These are phyloP conservation scores for Trachymyrmex cornetzi DNA, from an alignment of 1,140 invertebrate genomes.

Conservation along the genomic window DNA sequence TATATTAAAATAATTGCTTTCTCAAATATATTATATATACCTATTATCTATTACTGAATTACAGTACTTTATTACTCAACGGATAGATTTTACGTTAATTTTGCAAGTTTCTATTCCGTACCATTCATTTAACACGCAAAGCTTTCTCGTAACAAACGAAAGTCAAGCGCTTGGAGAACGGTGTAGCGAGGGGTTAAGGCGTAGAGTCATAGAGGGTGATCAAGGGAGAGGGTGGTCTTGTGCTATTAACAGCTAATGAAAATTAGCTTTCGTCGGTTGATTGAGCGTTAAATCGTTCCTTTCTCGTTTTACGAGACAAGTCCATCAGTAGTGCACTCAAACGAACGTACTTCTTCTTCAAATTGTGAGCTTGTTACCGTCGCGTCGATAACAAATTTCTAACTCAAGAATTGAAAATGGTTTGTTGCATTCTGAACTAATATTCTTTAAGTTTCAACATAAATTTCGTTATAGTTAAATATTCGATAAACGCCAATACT, in stretches of 20 bases:
- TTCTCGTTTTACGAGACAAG: constrained; percentile 84
- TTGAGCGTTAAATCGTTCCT: constrained; percentile 87
- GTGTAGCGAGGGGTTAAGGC: constrained; percentile 73
- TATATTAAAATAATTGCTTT: neutral
- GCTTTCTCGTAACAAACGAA: constrained; percentile 48
- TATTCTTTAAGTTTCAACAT: neutral
- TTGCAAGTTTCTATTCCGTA: constrained; percentile 8
- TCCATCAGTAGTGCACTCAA: constrained; percentile 80
- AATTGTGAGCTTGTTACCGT: constrained; percentile 38
- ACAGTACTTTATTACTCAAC: neutral
- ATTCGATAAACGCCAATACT: neutral
- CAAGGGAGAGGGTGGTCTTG: constrained; percentile 74
- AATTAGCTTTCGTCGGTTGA: constrained; percentile 87
- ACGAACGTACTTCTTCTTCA: constrained; percentile 78
- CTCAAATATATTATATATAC: neutral
- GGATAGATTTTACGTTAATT: constrained; percentile 21
- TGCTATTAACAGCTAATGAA: constrained; percentile 87
- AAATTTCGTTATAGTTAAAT: neutral
- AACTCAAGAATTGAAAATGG: constrained; percentile 48
- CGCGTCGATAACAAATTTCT: constrained; percentile 55
- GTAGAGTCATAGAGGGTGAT: constrained; percentile 68
- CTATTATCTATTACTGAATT: neutral
- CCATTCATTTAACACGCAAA: constrained; percentile 3
- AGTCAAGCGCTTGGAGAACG: constrained; percentile 51
- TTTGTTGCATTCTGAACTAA: constrained; percentile 8